Evolutionary conservation across 2,797 vertebrate genomes (phyloP), one percentile per base, ranked within the genome.

Genomic region (Chrysocyon brachyurus): DNA sequence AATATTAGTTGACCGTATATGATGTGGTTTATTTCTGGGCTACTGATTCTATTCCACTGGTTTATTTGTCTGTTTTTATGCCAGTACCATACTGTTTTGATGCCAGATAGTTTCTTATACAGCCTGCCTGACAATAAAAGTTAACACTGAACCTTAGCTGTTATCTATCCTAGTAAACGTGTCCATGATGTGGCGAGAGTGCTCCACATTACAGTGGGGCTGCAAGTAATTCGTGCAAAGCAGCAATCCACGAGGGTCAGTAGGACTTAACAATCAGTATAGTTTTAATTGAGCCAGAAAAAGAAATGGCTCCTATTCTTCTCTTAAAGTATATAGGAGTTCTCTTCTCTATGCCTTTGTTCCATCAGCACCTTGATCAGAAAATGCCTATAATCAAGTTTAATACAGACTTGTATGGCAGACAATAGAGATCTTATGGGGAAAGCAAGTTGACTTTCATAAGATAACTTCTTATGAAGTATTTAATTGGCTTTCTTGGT

Each of bases 141-240:
- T 98, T 98, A 99, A 98, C 98, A 97, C 91, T 22, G 97, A 98
- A 93, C 98, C 97, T 94, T 97, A 91, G 78, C 94, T 97, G 96
- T 97, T 98, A 99, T 98, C 98, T 98, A 98, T 99, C 99, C 98
- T 98, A 98, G 98, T 98, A 98, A 99, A 98, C 54, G 96, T 98
- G 98, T 97, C 97, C 97, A 94, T 83, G 93, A 98, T 90, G 96
- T 17, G 94, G 97, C 96, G 97, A 98, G 94, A 85, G 54, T 36
- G 81, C 5, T 96, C 96, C 68, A 36, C 33, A 95, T 97, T 93
- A 98, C 78, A 75, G 92, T 2, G 54, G 95, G 78, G 40, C 96
- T 72, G 84, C 91, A 31, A 12, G 96, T 98, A 99, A 98, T 94
- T 96, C 91, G 98, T 92, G 93, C 97, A 95, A 36, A 95, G 95